Evolutionary conservation across 2,797 vertebrate species (phyloP).

Genomic region (Rhincodon typus): DNA sequence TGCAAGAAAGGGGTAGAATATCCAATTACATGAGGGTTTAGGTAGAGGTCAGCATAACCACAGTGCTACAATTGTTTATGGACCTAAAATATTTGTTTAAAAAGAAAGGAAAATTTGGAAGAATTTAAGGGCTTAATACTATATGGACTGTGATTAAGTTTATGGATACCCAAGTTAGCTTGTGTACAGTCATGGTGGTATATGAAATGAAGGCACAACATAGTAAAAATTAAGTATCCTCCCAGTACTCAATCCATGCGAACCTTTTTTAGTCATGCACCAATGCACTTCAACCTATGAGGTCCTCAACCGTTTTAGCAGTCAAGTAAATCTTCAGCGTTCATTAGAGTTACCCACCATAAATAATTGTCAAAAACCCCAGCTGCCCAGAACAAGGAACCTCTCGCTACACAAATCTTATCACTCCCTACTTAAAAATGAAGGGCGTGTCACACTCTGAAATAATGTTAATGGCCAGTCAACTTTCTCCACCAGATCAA

Average conservation of each 20-base stretch:
- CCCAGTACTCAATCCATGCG: background rate
- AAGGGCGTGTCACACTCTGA: slow-evolving; percentile 37
- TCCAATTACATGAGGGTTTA: background rate
- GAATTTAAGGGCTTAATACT: background rate
- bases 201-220: background rate
- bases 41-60: background rate
- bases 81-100: background rate
- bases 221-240: background rate
- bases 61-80: background rate
- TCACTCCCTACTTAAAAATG: slow-evolving; percentile 35
- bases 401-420: slow-evolving; percentile 42
- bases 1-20: background rate
- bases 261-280: background rate
- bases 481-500: slow-evolving; percentile 38
- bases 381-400: slow-evolving; percentile 45
- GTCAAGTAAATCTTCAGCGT: background rate
- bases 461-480: slow-evolving; percentile 25
- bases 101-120: background rate
- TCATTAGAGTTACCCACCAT: slow-evolving; percentile 39
- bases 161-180: background rate
- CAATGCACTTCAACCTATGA: background rate
- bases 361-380: slow-evolving; percentile 44
- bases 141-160: background rate
- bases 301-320: background rate
- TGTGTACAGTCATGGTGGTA: background rate